Evolutionary conservation across 2,888 invertebrate species (phyloP).

Genomic region (Bellardia bayeri): DNA sequence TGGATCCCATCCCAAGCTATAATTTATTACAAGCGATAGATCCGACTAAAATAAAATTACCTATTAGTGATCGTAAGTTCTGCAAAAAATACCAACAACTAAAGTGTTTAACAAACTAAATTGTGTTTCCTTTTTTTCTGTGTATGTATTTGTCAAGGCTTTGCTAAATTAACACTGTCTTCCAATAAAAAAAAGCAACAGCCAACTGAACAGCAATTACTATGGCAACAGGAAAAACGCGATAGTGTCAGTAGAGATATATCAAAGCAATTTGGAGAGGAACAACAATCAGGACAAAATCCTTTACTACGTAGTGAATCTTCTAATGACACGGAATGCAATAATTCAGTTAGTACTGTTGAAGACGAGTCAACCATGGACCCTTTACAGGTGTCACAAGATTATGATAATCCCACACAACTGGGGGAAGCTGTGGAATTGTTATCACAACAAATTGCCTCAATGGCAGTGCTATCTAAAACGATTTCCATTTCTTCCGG

Average conservation of each 20-base stretch:
- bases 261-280: slow-evolving; percentile 73
- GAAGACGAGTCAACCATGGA: slow-evolving; percentile 77
- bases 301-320: slow-evolving; percentile 67
- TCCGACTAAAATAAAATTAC: slow-evolving; percentile 80
- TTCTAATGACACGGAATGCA: slow-evolving; percentile 33
- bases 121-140: not conserved
- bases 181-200: slow-evolving; percentile 78
- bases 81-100: not conserved
- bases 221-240: slow-evolving; percentile 16
- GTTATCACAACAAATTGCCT: slow-evolving; percentile 77
- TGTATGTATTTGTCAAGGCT: slow-evolving; percentile 75
- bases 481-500: slow-evolving; percentile 47
- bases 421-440: slow-evolving; percentile 74
- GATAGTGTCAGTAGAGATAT: slow-evolving; percentile 78
- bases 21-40: slow-evolving; percentile 81
- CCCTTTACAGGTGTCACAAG: slow-evolving; percentile 72
- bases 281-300: slow-evolving; percentile 46
- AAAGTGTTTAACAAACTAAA: not conserved
- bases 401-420: slow-evolving; percentile 34
- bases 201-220: not conserved
- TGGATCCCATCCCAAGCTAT: slow-evolving; percentile 76
- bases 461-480: slow-evolving; percentile 73
- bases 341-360: not conserved
- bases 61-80: slow-evolving; percentile 79
- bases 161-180: slow-evolving; percentile 82